Evolutionary conservation across 1,140 invertebrate genomes (phyloP), one percentile per base, ranked within the genome.

Genomic region (Onthophagus taurus): DNA sequence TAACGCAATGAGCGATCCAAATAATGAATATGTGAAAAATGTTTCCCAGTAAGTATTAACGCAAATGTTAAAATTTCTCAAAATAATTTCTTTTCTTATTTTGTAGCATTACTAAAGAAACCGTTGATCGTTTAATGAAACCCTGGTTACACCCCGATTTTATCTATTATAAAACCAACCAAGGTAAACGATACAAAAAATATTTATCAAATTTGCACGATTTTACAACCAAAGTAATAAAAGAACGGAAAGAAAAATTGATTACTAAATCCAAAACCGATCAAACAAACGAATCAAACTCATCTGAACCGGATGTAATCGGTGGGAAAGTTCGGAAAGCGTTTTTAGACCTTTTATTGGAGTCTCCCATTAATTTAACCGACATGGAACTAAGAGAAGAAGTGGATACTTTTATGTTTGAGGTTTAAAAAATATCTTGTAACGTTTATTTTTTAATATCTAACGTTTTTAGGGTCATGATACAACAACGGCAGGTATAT

Each of bases 371-470:
- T 20, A 59, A 62, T 29, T 66, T 86, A 20, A 72, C 68, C 11
- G 69, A 83, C 53, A 61, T 70, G 8, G 78, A 81, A 50, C 78
- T 89, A 8, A 63, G 74, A 31, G 78, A 83, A 62, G 78, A 82
- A 67, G 79, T 83, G 2, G 76, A 81, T 47, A 84, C 81, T 0
- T 85, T 85, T 49, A 78, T 83, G 73, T 83, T 83, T 59, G 81
- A 77, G 68, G 83, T 85, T n/a, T n/a, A n/a, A n/a, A n/a, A n/a
- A n/a, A n/a, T n/a, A n/a, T n/a, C n/a, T n/a, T n/a, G n/a, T n/a
- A n/a, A n/a, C n/a, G 6, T 83, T 2, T 3, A 16, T 21, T 24
- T 39, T 8, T 2, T 37, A 12, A 6, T 13, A 5, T n/a, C 3
- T 8, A 6, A 60, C 63, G 74, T 4, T 73, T 74, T 55, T 59